A percentile compares a stretch with the other conserved stretches of the same genome.
Conservation (phyloP, 2,888 invertebrate species). For the Malthinus flaveolus region DNA sequence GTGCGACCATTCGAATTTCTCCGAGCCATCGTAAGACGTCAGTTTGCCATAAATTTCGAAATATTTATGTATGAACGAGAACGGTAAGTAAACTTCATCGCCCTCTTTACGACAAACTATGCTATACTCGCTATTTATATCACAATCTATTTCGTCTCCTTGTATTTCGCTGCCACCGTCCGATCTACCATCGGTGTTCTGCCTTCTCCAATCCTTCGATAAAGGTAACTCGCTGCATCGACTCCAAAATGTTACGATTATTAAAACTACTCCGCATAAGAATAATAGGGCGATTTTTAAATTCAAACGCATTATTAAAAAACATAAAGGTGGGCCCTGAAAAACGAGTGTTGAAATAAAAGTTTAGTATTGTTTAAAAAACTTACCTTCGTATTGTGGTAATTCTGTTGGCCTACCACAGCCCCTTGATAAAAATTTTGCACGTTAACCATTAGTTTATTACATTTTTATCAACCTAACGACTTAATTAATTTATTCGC, state of each 20-base stretch:
- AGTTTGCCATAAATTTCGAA: conserved; percentile 94
- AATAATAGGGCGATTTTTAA: conserved; percentile 72
- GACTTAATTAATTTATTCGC: too few relatives aligned
- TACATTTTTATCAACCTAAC: conserved; percentile 23
- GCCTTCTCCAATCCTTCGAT: conserved; percentile 39
- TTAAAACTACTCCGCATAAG: conserved; percentile 65
- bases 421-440: conserved; percentile 36
- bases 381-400: conserved; percentile 46
- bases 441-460: conserved; percentile 42
- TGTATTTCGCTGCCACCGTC: conserved; percentile 50
- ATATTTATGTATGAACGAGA: conserved; percentile 89
- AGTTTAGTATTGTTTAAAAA: not conserved
- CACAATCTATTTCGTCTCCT: conserved; percentile 77
- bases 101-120: conserved; percentile 72
- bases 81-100: conserved; percentile 90
- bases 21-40: conserved; percentile 70
- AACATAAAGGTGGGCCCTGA: conserved; percentile 54
- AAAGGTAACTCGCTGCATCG: conserved; percentile 66
- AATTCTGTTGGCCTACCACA: conserved; percentile 46
- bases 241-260: conserved; percentile 76
- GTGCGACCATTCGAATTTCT: conserved; percentile 92
- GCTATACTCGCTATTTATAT: conserved; percentile 72
- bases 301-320: conserved; percentile 77
- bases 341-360: conserved; percentile 30
- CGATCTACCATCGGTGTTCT: conserved; percentile 28